A percentile compares a stretch with the other conserved stretches of the same genome.
Evolutionary conservation across 1,140 invertebrate species (phyloP).

Genomic region (Arctopsyche grandis): DNA sequence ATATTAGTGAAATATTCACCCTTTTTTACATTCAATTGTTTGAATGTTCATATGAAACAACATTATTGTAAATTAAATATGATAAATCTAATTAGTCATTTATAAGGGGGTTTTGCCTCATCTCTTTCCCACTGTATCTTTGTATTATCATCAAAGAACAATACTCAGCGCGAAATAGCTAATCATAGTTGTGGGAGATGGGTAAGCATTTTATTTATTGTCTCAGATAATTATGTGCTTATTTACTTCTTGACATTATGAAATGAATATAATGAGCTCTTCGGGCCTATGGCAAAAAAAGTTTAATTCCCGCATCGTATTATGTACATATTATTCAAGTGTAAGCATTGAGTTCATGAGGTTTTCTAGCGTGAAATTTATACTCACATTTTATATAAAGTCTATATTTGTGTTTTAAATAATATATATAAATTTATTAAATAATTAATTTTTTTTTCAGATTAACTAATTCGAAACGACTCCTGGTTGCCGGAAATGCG

Average conservation of each 20-base stretch:
- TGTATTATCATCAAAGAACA: background rate
- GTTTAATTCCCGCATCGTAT: background rate
- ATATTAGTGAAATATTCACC: no score
- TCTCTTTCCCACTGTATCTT: background rate
- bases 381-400: background rate
- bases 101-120: background rate
- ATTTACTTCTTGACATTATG: conserved; percentile 6
- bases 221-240: conserved; percentile 1
- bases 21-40: no score
- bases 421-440: no score
- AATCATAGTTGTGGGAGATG: conserved; percentile 23
- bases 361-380: conserved; percentile 21
- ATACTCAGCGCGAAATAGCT: conserved; percentile 10
- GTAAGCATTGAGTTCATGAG: conserved; percentile 1
- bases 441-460: conserved; percentile 24
- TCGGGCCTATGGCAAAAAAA: background rate
- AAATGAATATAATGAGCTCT: conserved; percentile 19
- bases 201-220: conserved; percentile 14
- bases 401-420: no score
- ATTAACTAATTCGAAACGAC: conserved; percentile 8
- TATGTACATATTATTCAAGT: background rate
- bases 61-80: background rate
- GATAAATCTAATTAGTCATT: background rate
- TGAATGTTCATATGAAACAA: no score
- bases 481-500: conserved; percentile 19